phyloP scores from a whole-genome alignment of 2,113 vertebrate genomes.

The Micronycteris hirsuta region DNA sequence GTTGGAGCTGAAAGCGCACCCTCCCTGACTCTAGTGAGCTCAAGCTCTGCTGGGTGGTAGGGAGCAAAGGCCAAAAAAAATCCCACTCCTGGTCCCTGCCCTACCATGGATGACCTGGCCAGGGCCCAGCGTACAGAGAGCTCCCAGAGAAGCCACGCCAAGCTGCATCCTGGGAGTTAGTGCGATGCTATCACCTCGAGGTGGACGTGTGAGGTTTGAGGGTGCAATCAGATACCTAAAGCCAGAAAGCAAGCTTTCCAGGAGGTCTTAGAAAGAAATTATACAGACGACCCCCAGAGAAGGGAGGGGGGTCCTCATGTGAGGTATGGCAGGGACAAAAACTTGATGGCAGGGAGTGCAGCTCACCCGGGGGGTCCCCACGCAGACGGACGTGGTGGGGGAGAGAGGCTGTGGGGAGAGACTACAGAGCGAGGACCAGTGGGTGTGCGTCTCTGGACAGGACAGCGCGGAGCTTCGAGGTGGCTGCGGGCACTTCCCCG shows the following conservation, averaged over 20 bases:
- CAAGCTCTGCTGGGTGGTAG: not conserved
- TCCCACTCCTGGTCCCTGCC: not conserved
- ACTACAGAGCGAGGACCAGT: not conserved
- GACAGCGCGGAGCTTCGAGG: rapidly evolving
- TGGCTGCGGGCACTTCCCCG: rapidly evolving
- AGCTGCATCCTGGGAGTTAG: not conserved
- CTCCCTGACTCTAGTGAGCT: not conserved
- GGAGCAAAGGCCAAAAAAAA: not conserved
- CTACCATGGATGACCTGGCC: not conserved
- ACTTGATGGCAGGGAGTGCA: rapidly evolving
- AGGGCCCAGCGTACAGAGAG: not conserved
- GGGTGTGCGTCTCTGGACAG: not conserved
- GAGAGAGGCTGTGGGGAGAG: not conserved
- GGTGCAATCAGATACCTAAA: not conserved
- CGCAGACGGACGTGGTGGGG: rapidly evolving
- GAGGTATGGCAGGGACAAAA: not conserved
- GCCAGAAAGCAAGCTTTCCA: not conserved
- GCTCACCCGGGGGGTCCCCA: not conserved
- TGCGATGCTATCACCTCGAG: not conserved
- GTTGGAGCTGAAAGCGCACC: not conserved
- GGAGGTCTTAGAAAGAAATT: not conserved
- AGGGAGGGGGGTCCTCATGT: rapidly evolving
- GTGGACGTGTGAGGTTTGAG: not conserved
- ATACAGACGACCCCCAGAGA: not conserved
- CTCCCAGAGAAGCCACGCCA: not conserved